Percentiles rank a stretch among this genome's conserved stretches.
These are phyloP conservation scores for Alouatta palliata DNA, from an alignment of 2,113 vertebrate genomes.

Conservation along the genomic window DNA sequence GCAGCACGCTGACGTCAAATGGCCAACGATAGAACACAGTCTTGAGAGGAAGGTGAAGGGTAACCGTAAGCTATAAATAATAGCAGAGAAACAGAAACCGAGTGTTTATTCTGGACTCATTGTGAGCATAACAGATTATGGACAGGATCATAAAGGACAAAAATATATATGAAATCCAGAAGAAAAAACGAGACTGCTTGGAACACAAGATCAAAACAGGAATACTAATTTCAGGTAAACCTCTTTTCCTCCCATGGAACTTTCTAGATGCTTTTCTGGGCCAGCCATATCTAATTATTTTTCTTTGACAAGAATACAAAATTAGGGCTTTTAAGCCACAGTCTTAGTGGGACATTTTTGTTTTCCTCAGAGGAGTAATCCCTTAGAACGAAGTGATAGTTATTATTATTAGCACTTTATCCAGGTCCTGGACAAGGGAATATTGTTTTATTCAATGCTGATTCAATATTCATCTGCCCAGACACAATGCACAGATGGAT, in stretches of 20 bases:
- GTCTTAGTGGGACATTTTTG: constrained; percentile 44
- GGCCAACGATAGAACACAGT: constrained; percentile 50
- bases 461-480: constrained; percentile 51
- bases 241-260: constrained; percentile 56
- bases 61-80: constrained; percentile 78
- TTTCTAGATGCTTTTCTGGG: constrained; percentile 62
- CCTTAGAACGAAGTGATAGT: constrained; percentile 41
- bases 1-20: constrained; percentile 55
- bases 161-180: constrained; percentile 62
- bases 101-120: constrained; percentile 67
- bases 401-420: constrained; percentile 61
- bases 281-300: constrained; percentile 71
- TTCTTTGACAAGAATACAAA: constrained; percentile 66
- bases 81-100: constrained; percentile 69
- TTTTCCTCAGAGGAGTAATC: constrained; percentile 55
- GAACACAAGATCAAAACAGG: constrained; percentile 58
- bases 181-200: constrained; percentile 60
- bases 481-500: constrained; percentile 35
- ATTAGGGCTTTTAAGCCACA: constrained; percentile 64
- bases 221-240: constrained; percentile 56
- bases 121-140: constrained; percentile 62
- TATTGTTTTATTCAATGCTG: constrained; percentile 37
- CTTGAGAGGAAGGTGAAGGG: constrained; percentile 66
- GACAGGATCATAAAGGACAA: constrained; percentile 58
- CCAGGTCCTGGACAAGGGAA: constrained; percentile 4